Percentiles rank a stretch among this genome's conserved stretches.
These are phyloP conservation scores for Thysanoteuthis rhombus DNA, from an alignment of 2,888 invertebrate genomes.

Conservation along the genomic window DNA sequence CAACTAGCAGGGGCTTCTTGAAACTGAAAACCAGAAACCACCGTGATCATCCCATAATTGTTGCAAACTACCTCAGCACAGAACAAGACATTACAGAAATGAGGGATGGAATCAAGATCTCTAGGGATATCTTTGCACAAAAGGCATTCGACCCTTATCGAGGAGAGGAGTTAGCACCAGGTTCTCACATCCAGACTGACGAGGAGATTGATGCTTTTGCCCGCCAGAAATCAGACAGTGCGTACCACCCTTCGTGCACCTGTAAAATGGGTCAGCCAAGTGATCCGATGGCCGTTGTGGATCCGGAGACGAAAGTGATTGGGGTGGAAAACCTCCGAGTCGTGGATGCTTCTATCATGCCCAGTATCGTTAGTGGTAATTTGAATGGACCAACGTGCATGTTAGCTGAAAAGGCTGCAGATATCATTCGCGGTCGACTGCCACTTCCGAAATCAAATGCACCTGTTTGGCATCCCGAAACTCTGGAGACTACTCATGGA, in stretches of 20 bases:
- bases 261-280: constrained; percentile 76
- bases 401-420: constrained; percentile 71
- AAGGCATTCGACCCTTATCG: constrained; percentile 64
- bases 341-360: constrained; percentile 84
- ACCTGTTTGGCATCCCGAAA: constrained; percentile 59
- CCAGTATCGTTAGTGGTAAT: constrained; percentile 80
- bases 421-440: constrained; percentile 66
- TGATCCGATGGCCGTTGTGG: constrained; percentile 75
- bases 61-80: constrained; percentile 87
- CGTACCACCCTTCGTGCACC: constrained; percentile 84
- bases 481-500: constrained; percentile 33
- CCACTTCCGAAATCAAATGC: constrained; percentile 61
- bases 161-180: constrained; percentile 58
- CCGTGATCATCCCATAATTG: constrained; percentile 82
- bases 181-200: constrained; percentile 56
- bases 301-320: constrained; percentile 70
- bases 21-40: constrained; percentile 82
- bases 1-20: constrained; percentile 85
- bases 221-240: constrained; percentile 69
- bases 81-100: constrained; percentile 72
- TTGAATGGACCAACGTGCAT: constrained; percentile 73
- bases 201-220: constrained; percentile 66
- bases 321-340: constrained; percentile 77
- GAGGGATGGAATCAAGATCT: constrained; percentile 53
- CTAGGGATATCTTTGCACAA: constrained; percentile 64